These are phyloP conservation scores for Oasisia sp. DNA, from an alignment of 2,888 invertebrate genomes.

Conservation along the genomic window DNA sequence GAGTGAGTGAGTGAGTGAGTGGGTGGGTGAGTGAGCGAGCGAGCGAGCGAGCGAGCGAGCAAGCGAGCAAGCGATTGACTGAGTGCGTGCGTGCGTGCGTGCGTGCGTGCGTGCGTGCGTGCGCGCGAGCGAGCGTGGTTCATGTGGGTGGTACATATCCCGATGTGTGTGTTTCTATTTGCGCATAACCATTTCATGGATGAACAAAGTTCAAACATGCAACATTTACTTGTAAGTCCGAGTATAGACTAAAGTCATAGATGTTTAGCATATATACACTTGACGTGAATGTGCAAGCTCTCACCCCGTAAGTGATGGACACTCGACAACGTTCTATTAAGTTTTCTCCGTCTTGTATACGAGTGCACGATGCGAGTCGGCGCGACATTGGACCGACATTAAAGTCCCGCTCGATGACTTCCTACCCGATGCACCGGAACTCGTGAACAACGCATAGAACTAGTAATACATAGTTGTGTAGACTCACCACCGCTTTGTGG, in stretches of 20 bases:
- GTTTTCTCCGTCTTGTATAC: not conserved
- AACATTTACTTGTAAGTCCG: not conserved
- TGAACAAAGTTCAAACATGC: not conserved
- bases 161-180: not conserved
- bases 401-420: too few relatives aligned
- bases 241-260: not conserved
- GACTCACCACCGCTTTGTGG: conserved; percentile 58
- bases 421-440: too few relatives aligned
- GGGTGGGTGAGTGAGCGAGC: not conserved
- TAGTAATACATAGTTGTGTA: not conserved
- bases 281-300: not conserved
- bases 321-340: not conserved
- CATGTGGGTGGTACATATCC: not conserved
- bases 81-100: not conserved
- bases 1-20: too few relatives aligned
- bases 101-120: not conserved
- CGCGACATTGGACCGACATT: not conserved
- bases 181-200: not conserved
- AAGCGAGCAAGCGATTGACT: too few relatives aligned
- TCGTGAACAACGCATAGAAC: too few relatives aligned
- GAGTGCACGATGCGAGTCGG: not conserved
- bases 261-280: not conserved
- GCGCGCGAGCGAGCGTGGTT: not conserved
- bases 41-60: not conserved
- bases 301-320: not conserved